Evolutionary conservation across 2,113 vertebrate genomes (phyloP), one percentile per base, ranked within the genome.

Genomic region (Bufo gargarizans): DNA sequence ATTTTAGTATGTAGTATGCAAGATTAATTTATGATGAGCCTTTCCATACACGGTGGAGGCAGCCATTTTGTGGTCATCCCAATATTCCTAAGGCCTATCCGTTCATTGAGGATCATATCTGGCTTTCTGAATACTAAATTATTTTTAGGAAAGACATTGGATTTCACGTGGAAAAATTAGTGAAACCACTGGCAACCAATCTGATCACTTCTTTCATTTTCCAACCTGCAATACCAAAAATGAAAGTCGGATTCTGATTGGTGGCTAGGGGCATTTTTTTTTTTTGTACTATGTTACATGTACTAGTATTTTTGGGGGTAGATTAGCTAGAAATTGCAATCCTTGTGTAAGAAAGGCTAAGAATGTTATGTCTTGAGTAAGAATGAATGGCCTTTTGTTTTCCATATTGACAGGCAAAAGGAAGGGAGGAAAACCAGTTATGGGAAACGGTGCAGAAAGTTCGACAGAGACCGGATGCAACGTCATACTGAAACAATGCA

Each of bases 371-470:
- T 45, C 33, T 49, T 50, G 17, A 19, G 17, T 89, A 84, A 89
- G 82, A 89, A 83, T 89, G 87, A 89, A 89, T 53, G 58, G 61
- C 87, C 87, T 89, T 77, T 55, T 43, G 67, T 78, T 72, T 74
- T 88, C 69, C 81, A 88, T 55, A 88, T 11, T 84, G 69, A 88
- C 87, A 83, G 49, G 87, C 55, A 78, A 13, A 84, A 65, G 47
- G 65, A 59, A 3, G 61, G 47, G 56, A 77, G 58, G 58, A 76
- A 82, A 78, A 69, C 76, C 72, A 20, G 20, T 78, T 63, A 58
- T n/a, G 43, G 49, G 65, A 83, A 78, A 89, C 81, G 74, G 72
- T 83, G 71, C 49, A 89, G 61, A 89, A 84, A 78, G 71, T 89
- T 84, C 72, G 72, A 71, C 71, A 78, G 47, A 84, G 61, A 78